Percentiles rank a stretch among this genome's conserved stretches.
Conservation (phyloP, 2,113 vertebrate genomes). For the Lonchura striata region DNA sequence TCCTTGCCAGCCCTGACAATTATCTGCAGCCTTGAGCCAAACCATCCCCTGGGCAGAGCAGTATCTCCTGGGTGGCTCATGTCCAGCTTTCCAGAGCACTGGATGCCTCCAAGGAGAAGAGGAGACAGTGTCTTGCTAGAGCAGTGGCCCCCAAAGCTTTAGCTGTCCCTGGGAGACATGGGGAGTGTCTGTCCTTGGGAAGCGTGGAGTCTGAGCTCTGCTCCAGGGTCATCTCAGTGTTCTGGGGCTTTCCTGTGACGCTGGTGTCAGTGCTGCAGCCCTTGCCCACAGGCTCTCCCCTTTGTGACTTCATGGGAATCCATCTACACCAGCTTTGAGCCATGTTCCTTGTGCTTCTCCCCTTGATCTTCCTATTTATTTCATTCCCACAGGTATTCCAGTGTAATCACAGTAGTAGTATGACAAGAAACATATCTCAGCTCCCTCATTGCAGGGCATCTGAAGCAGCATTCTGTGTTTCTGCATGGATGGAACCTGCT, state of each 20-base stretch:
- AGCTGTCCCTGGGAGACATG: rapidly evolving
- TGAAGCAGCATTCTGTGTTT: background rate
- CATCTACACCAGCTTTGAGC: background rate
- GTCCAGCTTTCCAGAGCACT: rapidly evolving
- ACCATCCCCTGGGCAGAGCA: background rate
- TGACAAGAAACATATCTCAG: background rate
- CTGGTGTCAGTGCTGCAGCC: background rate
- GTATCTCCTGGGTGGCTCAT: background rate
- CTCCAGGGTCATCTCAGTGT: background rate
- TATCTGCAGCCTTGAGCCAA: background rate
- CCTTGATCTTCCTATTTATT: background rate
- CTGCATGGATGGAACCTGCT: background rate
- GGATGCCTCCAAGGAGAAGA: background rate
- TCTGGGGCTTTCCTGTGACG: background rate
- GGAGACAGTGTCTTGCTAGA: background rate
- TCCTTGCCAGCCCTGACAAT: background rate
- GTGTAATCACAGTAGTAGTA: background rate
- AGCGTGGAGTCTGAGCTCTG: background rate
- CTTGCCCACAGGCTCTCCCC: background rate
- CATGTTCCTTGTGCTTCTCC: background rate
- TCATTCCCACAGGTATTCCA: background rate
- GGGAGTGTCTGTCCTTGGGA: background rate
- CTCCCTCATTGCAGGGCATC: background rate
- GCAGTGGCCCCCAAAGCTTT: background rate
- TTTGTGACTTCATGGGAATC: background rate